Percentiles rank a stretch among this genome's conserved stretches.
Conservation (phyloP, 1,140 invertebrate genomes). For the Colletes latitarsis region DNA sequence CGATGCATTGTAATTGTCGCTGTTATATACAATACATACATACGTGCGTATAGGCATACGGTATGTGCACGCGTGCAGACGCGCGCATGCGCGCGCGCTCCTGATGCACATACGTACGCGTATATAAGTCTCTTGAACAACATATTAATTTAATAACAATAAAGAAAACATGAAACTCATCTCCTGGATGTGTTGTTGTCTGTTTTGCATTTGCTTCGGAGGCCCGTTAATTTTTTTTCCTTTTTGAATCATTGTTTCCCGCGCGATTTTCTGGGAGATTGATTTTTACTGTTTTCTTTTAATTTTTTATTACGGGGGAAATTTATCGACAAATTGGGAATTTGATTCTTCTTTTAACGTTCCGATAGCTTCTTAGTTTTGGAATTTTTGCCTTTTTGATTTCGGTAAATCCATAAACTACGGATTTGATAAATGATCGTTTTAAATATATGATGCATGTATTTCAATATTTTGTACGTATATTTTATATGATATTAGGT, state of each 20-base stretch:
- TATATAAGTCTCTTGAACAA: slow-evolving; percentile 67
- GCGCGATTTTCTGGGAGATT: neutral
- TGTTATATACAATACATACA: slow-evolving; percentile 77
- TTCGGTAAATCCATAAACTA: neutral
- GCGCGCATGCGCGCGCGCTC: neutral
- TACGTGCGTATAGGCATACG: slow-evolving; percentile 68
- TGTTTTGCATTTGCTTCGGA: neutral
- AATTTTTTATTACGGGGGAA: neutral
- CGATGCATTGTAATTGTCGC: slow-evolving; percentile 79
- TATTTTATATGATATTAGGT: too few species aligned
- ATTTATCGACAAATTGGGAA: neutral
- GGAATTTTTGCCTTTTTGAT: neutral
- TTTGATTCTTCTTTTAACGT: neutral
- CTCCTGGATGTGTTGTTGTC: neutral
- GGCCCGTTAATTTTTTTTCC: neutral
- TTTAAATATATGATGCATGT: neutral
- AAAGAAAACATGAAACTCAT: slow-evolving; percentile 73
- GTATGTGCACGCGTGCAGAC: slow-evolving; percentile 25
- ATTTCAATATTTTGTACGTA: neutral
- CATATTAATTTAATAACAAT: slow-evolving; percentile 80
- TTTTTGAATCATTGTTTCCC: neutral
- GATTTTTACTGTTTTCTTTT: neutral
- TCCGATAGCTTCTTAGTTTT: neutral
- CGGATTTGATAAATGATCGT: neutral
- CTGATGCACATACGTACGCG: slow-evolving; percentile 39